Evolutionary conservation across 2,888 invertebrate genomes (phyloP).

Genomic region (Cybosia mesomella): DNA sequence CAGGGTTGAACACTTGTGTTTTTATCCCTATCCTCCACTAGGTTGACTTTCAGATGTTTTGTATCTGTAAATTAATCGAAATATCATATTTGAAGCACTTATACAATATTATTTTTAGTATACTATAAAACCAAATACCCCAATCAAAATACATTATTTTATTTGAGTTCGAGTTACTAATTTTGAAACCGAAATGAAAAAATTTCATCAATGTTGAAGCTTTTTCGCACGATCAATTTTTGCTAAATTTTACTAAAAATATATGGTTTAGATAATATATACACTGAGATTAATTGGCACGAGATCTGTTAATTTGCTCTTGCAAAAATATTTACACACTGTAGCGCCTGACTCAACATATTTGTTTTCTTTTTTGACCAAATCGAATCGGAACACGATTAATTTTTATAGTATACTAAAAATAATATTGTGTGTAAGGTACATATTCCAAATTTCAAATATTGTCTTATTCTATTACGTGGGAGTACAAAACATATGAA

Average conservation of each 20-base stretch:
- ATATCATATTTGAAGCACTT: slow-evolving; percentile 12
- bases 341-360: too few relatives aligned
- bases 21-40: slow-evolving; percentile 43
- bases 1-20: slow-evolving; percentile 30
- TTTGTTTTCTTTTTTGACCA: too few relatives aligned
- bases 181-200: not conserved
- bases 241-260: not conserved
- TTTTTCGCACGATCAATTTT: not conserved
- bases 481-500: slow-evolving; percentile 77
- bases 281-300: not conserved
- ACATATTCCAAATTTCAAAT: not conserved
- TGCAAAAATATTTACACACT: too few relatives aligned
- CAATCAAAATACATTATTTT: not conserved
- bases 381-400: not conserved
- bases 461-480: slow-evolving; percentile 49
- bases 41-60: slow-evolving; percentile 59
- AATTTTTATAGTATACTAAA: slow-evolving; percentile 4
- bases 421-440: not conserved
- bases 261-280: not conserved
- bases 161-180: not conserved
- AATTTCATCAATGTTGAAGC: not conserved
- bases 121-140: not conserved
- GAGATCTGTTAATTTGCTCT: not conserved
- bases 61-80: slow-evolving; percentile 64
- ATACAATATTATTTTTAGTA: not conserved